Evolutionary conservation across 1,140 invertebrate genomes (phyloP).

Genomic region (Zaprionus nigranus): DNA sequence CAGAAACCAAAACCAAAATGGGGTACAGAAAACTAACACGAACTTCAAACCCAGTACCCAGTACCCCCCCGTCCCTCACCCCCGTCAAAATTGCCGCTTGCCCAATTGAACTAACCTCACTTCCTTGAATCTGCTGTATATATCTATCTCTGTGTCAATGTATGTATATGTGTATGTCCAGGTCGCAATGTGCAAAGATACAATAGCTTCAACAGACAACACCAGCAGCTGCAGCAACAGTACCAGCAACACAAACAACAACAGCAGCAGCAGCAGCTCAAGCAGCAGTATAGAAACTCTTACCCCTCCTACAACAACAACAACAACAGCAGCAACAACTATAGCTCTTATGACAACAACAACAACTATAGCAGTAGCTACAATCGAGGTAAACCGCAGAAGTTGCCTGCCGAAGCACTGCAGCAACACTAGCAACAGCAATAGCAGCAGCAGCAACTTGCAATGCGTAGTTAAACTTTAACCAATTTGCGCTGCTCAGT

Average conservation of each 20-base stretch:
- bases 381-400: slow-evolving; percentile 71
- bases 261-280: slow-evolving; percentile 55
- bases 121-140: slow-evolving; percentile 14
- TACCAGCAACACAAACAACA: slow-evolving; percentile 42
- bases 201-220: slow-evolving; percentile 45
- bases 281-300: slow-evolving; percentile 79
- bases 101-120: slow-evolving; percentile 24
- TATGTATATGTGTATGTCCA: slow-evolving; percentile 45
- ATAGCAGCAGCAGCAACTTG: slow-evolving; percentile 17
- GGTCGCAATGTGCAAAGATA: slow-evolving; percentile 75
- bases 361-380: slow-evolving; percentile 62
- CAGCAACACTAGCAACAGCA: slow-evolving; percentile 10
- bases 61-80: neutral
- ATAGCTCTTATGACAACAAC: slow-evolving; percentile 64
- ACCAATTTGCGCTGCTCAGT: slow-evolving; percentile 40
- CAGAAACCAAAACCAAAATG: slow-evolving; percentile 3
- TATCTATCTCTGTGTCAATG: slow-evolving; percentile 27
- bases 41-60: neutral
- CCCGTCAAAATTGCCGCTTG: slow-evolving; percentile 18
- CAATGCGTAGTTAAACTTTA: slow-evolving; percentile 31
- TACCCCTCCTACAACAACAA: slow-evolving; percentile 52
- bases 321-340: slow-evolving; percentile 58
- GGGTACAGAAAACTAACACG: neutral
- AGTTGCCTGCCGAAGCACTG: slow-evolving; percentile 12
- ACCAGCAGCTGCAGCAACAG: slow-evolving; percentile 51